Evolutionary conservation across 2,888 invertebrate species (phyloP).

Genomic region (Balanococcus diminutus): DNA sequence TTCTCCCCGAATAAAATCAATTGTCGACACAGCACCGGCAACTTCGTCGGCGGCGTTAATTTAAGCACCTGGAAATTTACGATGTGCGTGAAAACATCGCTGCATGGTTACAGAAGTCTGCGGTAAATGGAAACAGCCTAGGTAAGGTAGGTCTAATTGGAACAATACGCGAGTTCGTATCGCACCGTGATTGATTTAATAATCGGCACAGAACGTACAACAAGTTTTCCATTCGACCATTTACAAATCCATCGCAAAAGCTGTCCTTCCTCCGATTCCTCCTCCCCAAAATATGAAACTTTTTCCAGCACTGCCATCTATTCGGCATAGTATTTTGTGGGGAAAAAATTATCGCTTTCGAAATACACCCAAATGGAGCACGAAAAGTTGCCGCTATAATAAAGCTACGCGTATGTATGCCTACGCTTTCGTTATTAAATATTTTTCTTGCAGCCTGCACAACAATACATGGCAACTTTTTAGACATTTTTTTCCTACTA

Average conservation of each 20-base stretch:
- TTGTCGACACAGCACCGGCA: too few species aligned
- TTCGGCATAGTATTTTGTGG: background rate
- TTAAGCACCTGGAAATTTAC: background rate
- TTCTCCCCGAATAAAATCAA: background rate
- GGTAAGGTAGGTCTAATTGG: too few species aligned
- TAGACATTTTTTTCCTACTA: background rate
- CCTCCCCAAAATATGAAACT: background rate
- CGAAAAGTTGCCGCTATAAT: background rate
- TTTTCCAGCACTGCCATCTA: background rate
- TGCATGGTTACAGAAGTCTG: background rate
- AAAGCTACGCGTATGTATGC: background rate
- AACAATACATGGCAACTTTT: background rate
- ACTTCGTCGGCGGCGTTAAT: background rate
- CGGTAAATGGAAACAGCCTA: background rate
- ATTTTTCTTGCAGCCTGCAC: background rate
- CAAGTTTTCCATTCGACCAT: background rate
- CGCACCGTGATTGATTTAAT: background rate
- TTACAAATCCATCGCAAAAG: background rate
- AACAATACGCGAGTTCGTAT: background rate
- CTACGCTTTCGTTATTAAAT: background rate
- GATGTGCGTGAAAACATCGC: too few species aligned
- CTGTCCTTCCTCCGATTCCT: background rate
- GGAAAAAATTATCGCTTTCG: background rate
- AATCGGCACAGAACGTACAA: background rate
- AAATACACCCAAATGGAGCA: background rate